Percentiles rank a stretch among this genome's conserved stretches.
Conservation (phyloP, 2,797 vertebrate genomes). For the Oryzias sinensis region DNA sequence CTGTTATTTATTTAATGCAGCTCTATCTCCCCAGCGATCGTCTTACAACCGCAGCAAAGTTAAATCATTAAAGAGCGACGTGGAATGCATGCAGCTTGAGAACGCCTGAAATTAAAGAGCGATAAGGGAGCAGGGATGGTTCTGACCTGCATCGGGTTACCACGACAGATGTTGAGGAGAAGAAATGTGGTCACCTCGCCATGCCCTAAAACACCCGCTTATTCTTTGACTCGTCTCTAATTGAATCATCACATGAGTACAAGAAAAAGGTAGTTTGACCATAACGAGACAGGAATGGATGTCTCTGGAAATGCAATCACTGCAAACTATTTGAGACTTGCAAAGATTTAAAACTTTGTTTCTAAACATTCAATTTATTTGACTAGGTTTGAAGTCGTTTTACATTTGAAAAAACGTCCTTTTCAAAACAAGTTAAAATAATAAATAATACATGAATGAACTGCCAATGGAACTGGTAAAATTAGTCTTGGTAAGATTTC, state of each 20-base stretch:
- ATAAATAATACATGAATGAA: too few relatives aligned
- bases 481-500: too few relatives aligned
- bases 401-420: too few relatives aligned
- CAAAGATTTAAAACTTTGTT: too few relatives aligned
- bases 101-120: conserved; percentile 80
- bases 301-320: conserved; percentile 7
- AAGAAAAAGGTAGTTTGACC: conserved; percentile 29
- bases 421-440: too few relatives aligned
- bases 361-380: too few relatives aligned
- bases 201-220: conserved; percentile 18
- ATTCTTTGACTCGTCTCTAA: conserved; percentile 20
- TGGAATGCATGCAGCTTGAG: conserved; percentile 74
- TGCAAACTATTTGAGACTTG: too few relatives aligned
- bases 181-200: conserved; percentile 37
- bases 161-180: conserved; percentile 46
- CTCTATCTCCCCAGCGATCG: conserved; percentile 78
- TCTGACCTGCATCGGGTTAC: conserved; percentile 51
- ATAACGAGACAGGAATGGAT: conserved; percentile 34
- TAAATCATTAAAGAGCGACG: conserved; percentile 87
- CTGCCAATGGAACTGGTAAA: too few relatives aligned
- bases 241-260: conserved; percentile 28
- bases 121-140: conserved; percentile 49
- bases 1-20: conserved; percentile 95
- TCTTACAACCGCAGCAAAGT: conserved; percentile 84
- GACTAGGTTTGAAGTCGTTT: too few relatives aligned